phyloP scores from a whole-genome alignment of 2,888 invertebrate species.

The Dynastes grantii region DNA sequence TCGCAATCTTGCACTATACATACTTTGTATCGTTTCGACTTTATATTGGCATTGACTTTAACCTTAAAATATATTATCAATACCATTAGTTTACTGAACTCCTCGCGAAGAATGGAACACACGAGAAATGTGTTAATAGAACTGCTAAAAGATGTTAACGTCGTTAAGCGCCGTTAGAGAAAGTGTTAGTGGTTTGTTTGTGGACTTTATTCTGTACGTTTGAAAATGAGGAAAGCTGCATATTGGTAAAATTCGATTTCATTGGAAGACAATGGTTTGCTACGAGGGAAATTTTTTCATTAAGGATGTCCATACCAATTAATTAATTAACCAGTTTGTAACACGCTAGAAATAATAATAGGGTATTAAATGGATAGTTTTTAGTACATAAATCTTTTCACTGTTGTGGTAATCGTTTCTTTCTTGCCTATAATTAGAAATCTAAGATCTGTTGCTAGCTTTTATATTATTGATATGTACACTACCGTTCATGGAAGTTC shows the following conservation, averaged over 20 bases:
- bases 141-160: neutral
- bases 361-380: neutral
- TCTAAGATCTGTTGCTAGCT: too few relatives aligned
- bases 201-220: neutral
- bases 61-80: neutral
- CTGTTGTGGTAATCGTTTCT: too few relatives aligned
- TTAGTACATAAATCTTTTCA: neutral
- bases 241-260: neutral
- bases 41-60: constrained; percentile 2
- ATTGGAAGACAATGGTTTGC: too few relatives aligned
- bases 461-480: too few relatives aligned
- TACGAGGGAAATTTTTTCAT: too few relatives aligned
- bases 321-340: neutral
- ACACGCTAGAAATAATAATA: neutral
- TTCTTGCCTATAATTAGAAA: too few relatives aligned
- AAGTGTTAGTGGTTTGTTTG: neutral
- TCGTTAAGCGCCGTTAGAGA: neutral
- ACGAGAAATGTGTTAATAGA: constrained; percentile 9
- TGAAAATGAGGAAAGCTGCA: neutral
- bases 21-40: neutral
- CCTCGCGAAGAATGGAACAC: neutral
- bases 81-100: neutral
- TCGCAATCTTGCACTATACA: neutral
- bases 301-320: neutral
- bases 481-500: too few relatives aligned